A percentile compares a stretch with the other conserved stretches of the same genome.
Conservation (phyloP, 2,888 invertebrate species). For the Andrena flavipes region DNA sequence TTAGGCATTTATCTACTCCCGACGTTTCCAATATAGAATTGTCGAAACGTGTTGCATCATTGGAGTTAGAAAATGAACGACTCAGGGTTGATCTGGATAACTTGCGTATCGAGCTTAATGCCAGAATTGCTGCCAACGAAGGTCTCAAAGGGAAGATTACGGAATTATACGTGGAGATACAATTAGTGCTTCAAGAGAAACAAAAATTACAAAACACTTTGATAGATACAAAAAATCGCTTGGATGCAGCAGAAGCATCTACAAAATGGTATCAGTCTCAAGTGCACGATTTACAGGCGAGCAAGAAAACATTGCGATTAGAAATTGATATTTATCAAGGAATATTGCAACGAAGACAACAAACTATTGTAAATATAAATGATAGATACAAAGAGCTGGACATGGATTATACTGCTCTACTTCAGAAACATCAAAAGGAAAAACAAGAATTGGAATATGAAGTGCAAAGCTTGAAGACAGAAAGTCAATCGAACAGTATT, state of each 20-base stretch:
- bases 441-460: slow-evolving; percentile 65
- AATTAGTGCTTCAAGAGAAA: slow-evolving; percentile 72
- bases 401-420: slow-evolving; percentile 66
- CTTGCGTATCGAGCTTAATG: slow-evolving; percentile 74
- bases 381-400: slow-evolving; percentile 73
- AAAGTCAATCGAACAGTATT: slow-evolving; percentile 27
- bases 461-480: slow-evolving; percentile 52
- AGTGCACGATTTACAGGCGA: slow-evolving; percentile 74
- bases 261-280: slow-evolving; percentile 78
- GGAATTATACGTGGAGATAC: slow-evolving; percentile 77
- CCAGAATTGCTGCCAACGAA: slow-evolving; percentile 77
- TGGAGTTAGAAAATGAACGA: slow-evolving; percentile 78
- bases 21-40: slow-evolving; percentile 75
- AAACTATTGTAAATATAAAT: slow-evolving; percentile 68
- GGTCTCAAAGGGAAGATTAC: slow-evolving; percentile 77
- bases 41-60: slow-evolving; percentile 69
- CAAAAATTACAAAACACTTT: slow-evolving; percentile 73
- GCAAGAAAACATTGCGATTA: slow-evolving; percentile 72
- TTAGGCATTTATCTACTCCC: slow-evolving; percentile 72
- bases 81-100: slow-evolving; percentile 75
- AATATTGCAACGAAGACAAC: slow-evolving; percentile 74
- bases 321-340: slow-evolving; percentile 76
- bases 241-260: slow-evolving; percentile 71
- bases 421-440: slow-evolving; percentile 70
- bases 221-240: slow-evolving; percentile 70